Conservation (phyloP, 2,113 vertebrate genomes). For the Pristiophorus japonicus region DNA sequence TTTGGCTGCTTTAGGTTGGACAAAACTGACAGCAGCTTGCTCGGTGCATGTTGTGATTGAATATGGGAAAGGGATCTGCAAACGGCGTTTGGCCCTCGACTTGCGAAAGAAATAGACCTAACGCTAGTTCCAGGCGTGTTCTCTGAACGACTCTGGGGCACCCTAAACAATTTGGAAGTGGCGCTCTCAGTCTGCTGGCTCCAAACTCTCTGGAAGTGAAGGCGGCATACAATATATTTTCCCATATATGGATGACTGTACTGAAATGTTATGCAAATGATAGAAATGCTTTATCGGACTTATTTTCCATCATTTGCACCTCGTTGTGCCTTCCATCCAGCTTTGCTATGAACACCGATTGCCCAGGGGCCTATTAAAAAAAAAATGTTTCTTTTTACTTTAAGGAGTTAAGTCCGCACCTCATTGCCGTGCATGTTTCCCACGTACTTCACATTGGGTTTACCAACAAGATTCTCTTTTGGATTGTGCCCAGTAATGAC, state of each 20-base stretch:
- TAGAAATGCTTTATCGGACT: not conserved
- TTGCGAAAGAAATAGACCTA: not conserved
- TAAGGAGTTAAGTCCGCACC: not conserved
- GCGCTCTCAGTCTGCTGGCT: not conserved
- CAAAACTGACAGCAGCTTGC: too few relatives aligned
- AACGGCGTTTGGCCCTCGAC: not conserved
- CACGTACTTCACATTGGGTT: not conserved
- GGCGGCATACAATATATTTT: not conserved
- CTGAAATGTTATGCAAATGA: not conserved
- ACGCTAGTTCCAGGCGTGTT: not conserved
- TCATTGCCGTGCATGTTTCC: not conserved
- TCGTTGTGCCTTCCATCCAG: too few relatives aligned
- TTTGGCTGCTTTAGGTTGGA: too few relatives aligned
- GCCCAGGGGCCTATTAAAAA: not conserved
- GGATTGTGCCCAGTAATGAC: not conserved
- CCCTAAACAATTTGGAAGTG: not conserved
- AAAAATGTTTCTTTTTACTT: not conserved
- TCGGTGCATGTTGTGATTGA: not conserved
- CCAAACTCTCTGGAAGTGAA: not conserved
- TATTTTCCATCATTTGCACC: not conserved
- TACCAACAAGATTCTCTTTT: not conserved
- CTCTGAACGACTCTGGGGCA: not conserved
- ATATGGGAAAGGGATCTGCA: not conserved
- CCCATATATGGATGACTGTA: not conserved
- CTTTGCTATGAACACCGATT: too few relatives aligned